These are phyloP conservation scores for Arrhamphus sclerolepis DNA, from an alignment of 2,797 vertebrate species.

Conservation along the genomic window DNA sequence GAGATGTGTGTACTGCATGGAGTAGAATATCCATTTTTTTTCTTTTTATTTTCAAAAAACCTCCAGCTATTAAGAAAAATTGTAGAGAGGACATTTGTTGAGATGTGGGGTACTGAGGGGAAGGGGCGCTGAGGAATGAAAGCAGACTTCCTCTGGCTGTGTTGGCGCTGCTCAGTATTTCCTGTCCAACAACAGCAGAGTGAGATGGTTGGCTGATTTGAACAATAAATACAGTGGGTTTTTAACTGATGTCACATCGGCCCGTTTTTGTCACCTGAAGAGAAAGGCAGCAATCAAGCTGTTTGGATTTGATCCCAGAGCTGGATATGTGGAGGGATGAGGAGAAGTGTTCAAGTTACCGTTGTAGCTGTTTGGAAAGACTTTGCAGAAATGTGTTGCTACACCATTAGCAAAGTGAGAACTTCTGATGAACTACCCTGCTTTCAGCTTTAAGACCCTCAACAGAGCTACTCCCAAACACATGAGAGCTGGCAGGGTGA, in stretches of 20 bases:
- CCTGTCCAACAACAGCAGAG: conserved; percentile 78
- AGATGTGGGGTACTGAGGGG: conserved; percentile 16
- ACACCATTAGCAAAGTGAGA: conserved; percentile 54
- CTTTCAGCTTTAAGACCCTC: conserved; percentile 34
- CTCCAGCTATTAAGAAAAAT: conserved; percentile 37
- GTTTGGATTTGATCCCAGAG: conserved; percentile 63
- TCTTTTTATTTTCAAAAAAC: conserved; percentile 20
- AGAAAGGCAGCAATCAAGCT: conserved; percentile 63
- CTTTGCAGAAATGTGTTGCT: conserved; percentile 47
- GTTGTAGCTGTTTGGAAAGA: conserved; percentile 55
- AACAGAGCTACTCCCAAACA: conserved; percentile 48
- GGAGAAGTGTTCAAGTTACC: conserved; percentile 41
- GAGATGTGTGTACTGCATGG: conserved; percentile 40
- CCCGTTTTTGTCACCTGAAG: conserved; percentile 63
- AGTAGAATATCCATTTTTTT: conserved; percentile 10
- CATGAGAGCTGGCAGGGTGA: conserved; percentile 72
- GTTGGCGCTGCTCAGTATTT: conserved; percentile 62
- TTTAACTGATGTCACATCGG: conserved; percentile 65
- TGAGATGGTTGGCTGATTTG: conserved; percentile 71
- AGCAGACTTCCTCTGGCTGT: conserved; percentile 68
- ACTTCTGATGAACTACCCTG: conserved; percentile 44
- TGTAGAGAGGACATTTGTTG: conserved; percentile 37
- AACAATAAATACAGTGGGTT: conserved; percentile 76
- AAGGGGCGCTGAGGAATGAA: conserved; percentile 46
- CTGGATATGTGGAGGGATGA: conserved; percentile 6